Evolutionary conservation across 2,888 invertebrate genomes (phyloP).

Genomic region (Quadroppia sp.): DNA sequence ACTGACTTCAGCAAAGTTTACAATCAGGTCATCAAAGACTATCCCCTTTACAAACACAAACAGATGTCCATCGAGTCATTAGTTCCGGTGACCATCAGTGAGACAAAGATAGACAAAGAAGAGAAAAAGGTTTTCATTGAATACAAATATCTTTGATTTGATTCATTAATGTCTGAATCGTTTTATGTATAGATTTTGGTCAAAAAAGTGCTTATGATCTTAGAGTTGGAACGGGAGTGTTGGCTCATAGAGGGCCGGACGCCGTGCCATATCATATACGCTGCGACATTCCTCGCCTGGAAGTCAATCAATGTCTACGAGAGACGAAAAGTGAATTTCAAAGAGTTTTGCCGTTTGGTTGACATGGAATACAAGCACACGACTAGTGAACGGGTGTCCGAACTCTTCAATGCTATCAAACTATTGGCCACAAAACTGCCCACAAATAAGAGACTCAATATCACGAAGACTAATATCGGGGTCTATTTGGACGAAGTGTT

Average conservation of each 20-base stretch:
- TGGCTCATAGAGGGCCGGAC: slow-evolving; percentile 13
- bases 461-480: not conserved
- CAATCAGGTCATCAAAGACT: slow-evolving; percentile 4
- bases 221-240: not conserved
- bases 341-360: not conserved
- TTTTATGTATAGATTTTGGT: no score
- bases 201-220: not conserved
- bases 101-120: not conserved
- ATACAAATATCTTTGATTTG: not conserved
- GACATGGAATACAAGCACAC: not conserved
- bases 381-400: not conserved
- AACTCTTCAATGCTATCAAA: not conserved
- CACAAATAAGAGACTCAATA: not conserved
- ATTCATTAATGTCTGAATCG: no score
- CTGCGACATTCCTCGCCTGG: slow-evolving; percentile 5
- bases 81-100: slow-evolving; percentile 1
- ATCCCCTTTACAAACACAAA: not conserved
- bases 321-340: not conserved
- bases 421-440: not conserved
- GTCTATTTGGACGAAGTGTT: not conserved
- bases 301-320: not conserved
- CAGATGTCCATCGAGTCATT: not conserved
- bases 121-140: not conserved
- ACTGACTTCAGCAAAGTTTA: slow-evolving; percentile 8
- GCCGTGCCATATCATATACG: not conserved